Evolutionary conservation across 2,113 vertebrate genomes (phyloP).

Genomic region (Phylloscopus whistleri): DNA sequence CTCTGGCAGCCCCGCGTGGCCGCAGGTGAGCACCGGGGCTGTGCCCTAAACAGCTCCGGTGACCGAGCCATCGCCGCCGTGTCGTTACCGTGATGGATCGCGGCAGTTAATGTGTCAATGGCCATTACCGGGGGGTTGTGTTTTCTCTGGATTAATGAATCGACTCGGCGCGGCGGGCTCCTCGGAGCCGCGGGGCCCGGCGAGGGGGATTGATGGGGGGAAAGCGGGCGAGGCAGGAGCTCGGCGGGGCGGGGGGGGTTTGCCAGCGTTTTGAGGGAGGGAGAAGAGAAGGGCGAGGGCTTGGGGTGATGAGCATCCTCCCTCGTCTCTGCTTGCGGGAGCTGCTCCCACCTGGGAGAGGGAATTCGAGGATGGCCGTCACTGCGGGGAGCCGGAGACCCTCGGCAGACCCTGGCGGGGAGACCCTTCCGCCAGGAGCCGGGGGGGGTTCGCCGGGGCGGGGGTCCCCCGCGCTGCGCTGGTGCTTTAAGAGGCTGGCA

Average conservation of each 20-base stretch:
- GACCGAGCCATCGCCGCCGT: not conserved
- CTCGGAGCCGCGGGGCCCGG: not conserved
- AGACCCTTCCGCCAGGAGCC: not conserved
- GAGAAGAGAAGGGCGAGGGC: not conserved
- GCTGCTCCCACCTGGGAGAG: not conserved
- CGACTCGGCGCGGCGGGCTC: not conserved
- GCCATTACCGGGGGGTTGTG: slow-evolving; percentile 34
- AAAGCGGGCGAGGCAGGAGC: not conserved
- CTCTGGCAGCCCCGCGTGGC: fast-evolving
- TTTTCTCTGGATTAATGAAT: slow-evolving; percentile 59
- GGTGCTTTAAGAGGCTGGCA: slow-evolving; percentile 72
- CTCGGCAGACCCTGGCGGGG: not conserved
- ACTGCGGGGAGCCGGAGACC: not conserved
- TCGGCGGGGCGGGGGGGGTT: fast-evolving
- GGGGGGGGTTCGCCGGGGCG: not conserved
- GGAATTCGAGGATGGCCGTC: not conserved
- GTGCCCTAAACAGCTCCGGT: not conserved
- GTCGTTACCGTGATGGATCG: slow-evolving; percentile 44
- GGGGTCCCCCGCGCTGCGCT: slow-evolving; percentile 10
- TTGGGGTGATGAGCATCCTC: not conserved
- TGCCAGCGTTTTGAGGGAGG: not conserved
- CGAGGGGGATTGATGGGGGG: not conserved
- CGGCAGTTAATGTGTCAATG: slow-evolving; percentile 53
- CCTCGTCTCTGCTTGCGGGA: not conserved
- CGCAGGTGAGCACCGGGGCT: not conserved